Evolutionary conservation across 1,140 invertebrate genomes (phyloP).

Genomic region (Pinna nobilis): DNA sequence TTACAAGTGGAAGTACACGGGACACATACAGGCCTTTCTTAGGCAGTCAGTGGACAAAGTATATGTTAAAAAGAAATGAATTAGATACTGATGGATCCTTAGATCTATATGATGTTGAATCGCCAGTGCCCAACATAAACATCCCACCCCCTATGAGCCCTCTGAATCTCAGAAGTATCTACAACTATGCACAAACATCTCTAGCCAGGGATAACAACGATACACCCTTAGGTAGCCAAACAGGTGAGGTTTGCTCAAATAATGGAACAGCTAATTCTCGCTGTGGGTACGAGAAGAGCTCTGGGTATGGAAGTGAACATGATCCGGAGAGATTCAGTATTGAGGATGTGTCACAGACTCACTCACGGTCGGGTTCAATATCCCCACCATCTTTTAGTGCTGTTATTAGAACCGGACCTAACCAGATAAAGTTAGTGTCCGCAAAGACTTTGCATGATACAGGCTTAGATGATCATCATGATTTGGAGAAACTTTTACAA

Average conservation of each 20-base stretch:
- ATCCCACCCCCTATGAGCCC: slow-evolving; percentile 69
- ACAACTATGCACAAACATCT: slow-evolving; percentile 54
- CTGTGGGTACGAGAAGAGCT: slow-evolving; percentile 68
- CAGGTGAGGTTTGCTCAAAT: slow-evolving; percentile 56
- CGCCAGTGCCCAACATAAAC: slow-evolving; percentile 55
- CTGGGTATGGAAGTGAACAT: slow-evolving; percentile 70
- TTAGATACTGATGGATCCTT: slow-evolving; percentile 35
- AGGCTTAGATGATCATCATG: slow-evolving; percentile 51
- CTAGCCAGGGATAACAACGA: slow-evolving; percentile 57
- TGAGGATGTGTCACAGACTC: slow-evolving; percentile 57
- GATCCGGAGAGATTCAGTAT: slow-evolving; percentile 65
- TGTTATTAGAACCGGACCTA: slow-evolving; percentile 68
- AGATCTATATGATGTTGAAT: slow-evolving; percentile 48
- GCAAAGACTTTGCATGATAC: slow-evolving; percentile 52
- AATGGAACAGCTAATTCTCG: slow-evolving; percentile 62
- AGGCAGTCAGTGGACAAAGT: slow-evolving; percentile 64
- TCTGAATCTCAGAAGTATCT: slow-evolving; percentile 63
- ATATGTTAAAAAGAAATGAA: slow-evolving; percentile 56
- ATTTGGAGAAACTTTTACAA: slow-evolving; percentile 63
- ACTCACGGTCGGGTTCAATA: slow-evolving; percentile 60
- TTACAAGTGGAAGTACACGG: slow-evolving; percentile 60
- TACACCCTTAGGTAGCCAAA: slow-evolving; percentile 62
- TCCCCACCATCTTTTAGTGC: slow-evolving; percentile 68
- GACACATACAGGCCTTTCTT: slow-evolving; percentile 56
- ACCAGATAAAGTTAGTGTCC: slow-evolving; percentile 69